phyloP scores from a whole-genome alignment of 2,797 vertebrate genomes.

The Peromyscus eremicus region DNA sequence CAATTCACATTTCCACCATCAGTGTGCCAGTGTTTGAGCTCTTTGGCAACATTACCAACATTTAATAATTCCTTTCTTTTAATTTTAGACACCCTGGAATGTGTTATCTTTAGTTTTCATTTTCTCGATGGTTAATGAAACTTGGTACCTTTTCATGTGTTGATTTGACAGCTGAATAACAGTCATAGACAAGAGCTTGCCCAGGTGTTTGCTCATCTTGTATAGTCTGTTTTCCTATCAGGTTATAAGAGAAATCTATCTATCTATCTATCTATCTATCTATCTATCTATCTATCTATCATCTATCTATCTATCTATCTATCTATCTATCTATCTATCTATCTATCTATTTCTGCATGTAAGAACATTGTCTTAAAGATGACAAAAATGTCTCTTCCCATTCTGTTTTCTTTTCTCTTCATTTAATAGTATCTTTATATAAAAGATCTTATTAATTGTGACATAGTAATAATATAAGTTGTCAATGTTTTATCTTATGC shows the following conservation, averaged over 20 bases:
- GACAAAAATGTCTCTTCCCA: neutral
- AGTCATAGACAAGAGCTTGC: neutral
- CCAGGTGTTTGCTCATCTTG: neutral
- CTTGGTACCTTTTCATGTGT: neutral
- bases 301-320: neutral
- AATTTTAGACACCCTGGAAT: neutral
- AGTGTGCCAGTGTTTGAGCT: neutral
- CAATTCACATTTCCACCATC: neutral
- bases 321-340: too few species aligned
- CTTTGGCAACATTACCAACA: neutral
- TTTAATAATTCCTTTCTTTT: neutral
- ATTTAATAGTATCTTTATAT: neutral
- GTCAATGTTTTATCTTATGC: neutral
- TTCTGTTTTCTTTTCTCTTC: constrained; percentile 1
- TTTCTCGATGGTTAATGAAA: neutral
- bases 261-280: neutral
- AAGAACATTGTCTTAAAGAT: neutral
- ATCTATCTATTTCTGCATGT: neutral
- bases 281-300: neutral
- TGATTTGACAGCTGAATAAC: neutral
- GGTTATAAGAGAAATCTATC: neutral
- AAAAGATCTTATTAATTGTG: constrained; percentile 24
- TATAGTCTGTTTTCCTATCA: neutral
- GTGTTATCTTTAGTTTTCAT: neutral
- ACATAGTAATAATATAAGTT: neutral